Evolutionary conservation across 2,113 vertebrate genomes (phyloP).

Genomic region (Dolichallabes microphthalmus): DNA sequence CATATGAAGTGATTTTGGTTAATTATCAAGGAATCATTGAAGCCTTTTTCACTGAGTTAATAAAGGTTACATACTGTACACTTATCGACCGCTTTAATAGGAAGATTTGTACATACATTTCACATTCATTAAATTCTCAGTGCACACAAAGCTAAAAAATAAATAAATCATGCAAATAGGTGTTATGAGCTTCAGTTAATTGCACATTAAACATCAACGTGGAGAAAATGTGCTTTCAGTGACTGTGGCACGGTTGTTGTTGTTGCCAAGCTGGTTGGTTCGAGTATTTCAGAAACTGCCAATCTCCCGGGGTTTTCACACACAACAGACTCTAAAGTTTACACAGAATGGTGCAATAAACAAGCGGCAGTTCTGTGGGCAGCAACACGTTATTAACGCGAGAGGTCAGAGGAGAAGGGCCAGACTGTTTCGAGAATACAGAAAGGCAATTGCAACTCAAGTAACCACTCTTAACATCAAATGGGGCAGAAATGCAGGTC

Average conservation of each 20-base stretch:
- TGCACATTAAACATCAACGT: not conserved
- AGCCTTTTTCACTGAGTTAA: not conserved
- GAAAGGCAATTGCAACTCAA: not conserved
- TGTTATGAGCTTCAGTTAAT: not conserved
- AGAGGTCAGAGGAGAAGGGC: not conserved
- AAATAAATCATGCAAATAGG: not conserved
- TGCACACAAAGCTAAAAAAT: not conserved
- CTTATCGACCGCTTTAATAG: not conserved
- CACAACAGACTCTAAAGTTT: not conserved
- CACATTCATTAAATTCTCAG: not conserved
- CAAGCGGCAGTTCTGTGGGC: not conserved
- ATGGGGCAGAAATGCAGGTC: not conserved
- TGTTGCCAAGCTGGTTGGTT: not conserved
- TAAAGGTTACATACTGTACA: not conserved
- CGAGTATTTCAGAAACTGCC: not conserved
- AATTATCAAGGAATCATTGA: not conserved
- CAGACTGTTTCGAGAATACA: not conserved
- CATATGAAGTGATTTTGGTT: not conserved
- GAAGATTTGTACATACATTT: not conserved
- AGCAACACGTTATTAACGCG: not conserved
- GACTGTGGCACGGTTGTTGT: not conserved
- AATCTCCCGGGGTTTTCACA: not conserved
- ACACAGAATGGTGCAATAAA: not conserved
- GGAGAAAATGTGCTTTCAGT: not conserved
- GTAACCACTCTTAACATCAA: not conserved